A percentile compares a stretch with the other conserved stretches of the same genome.
These are phyloP conservation scores for Pampus argenteus DNA, from an alignment of 2,797 vertebrate species.

Conservation along the genomic window DNA sequence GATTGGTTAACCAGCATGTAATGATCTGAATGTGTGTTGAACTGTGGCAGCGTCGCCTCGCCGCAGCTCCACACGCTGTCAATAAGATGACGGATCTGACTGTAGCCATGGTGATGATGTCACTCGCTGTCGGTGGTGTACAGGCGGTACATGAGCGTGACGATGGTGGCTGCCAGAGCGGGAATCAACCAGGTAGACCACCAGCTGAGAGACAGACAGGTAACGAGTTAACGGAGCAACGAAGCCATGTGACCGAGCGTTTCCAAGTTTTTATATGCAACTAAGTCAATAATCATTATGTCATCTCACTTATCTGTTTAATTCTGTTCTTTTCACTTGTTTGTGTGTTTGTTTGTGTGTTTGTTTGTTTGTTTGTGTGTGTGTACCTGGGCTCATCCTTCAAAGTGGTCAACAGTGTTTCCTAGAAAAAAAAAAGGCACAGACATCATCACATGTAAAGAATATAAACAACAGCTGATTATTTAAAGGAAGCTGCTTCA, in stretches of 20 bases:
- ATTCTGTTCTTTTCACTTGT: too few species aligned
- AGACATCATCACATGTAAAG: neutral
- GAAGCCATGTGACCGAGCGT: too few species aligned
- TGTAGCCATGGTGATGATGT: conserved; percentile 36
- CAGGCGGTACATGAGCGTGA: conserved; percentile 90
- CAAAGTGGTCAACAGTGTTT: conserved; percentile 83
- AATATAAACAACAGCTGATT: neutral
- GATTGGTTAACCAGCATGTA: conserved; percentile 42
- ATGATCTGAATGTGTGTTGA: too few species aligned
- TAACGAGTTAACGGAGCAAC: neutral
- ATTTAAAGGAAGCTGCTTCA: neutral
- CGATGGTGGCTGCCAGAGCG: conserved; percentile 80
- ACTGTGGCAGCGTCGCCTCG: too few species aligned
- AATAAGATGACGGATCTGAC: neutral
- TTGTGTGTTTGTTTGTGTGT: conserved; percentile 1
- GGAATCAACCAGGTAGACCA: conserved; percentile 93
- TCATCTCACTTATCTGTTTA: too few species aligned
- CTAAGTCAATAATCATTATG: too few species aligned
- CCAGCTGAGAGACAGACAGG: conserved; percentile 79
- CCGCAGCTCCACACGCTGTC: too few species aligned
- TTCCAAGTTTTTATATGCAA: too few species aligned
- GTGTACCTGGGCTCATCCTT: conserved; percentile 53
- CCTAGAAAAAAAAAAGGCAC: conserved; percentile 79
- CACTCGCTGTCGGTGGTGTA: conserved; percentile 83
- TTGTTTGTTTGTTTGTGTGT: conserved; percentile 11